Percentiles rank a stretch among this genome's conserved stretches.
These are phyloP conservation scores for Mus minutoides DNA, from an alignment of 2,797 vertebrate species.

Conservation along the genomic window DNA sequence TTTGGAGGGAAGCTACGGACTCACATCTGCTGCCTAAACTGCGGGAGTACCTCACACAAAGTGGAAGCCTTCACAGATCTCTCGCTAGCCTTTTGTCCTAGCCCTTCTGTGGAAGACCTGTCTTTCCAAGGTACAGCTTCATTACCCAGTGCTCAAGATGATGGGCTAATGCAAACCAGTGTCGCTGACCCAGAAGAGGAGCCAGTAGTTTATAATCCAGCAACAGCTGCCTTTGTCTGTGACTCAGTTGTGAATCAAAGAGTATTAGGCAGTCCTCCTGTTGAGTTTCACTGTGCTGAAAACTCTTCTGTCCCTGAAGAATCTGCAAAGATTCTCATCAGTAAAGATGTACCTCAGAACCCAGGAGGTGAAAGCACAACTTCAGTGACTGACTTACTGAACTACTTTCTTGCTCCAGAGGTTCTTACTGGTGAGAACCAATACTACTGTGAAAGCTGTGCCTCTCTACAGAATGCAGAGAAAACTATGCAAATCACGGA, in stretches of 20 bases:
- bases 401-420: constrained; percentile 97
- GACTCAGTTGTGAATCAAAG: constrained; percentile 77
- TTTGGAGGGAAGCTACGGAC: constrained; percentile 96
- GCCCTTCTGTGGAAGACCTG: constrained; percentile 86
- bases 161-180: constrained; percentile 69
- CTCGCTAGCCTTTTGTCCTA: constrained; percentile 96
- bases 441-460: constrained; percentile 97
- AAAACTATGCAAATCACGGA: constrained; percentile 95
- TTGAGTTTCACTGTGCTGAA: constrained; percentile 75
- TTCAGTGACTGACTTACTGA: constrained; percentile 95
- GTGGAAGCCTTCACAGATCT: constrained; percentile 98
- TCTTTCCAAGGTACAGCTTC: constrained; percentile 75
- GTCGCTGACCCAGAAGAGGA: constrained; percentile 67
- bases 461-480: constrained; percentile 96
- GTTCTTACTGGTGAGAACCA: constrained; percentile 97
- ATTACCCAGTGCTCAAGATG: constrained; percentile 72
- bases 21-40: constrained; percentile 95
- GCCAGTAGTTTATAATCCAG: constrained; percentile 56
- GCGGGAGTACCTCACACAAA: constrained; percentile 95
- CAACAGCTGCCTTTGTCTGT: constrained; percentile 74
- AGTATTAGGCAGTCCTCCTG: constrained; percentile 71
- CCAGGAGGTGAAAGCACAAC: constrained; percentile 86
- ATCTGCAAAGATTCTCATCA: constrained; percentile 74
- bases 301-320: constrained; percentile 73
- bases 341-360: constrained; percentile 81